Conservation (phyloP, 2,113 vertebrate species). For the Paratilapia polleni region DNA sequence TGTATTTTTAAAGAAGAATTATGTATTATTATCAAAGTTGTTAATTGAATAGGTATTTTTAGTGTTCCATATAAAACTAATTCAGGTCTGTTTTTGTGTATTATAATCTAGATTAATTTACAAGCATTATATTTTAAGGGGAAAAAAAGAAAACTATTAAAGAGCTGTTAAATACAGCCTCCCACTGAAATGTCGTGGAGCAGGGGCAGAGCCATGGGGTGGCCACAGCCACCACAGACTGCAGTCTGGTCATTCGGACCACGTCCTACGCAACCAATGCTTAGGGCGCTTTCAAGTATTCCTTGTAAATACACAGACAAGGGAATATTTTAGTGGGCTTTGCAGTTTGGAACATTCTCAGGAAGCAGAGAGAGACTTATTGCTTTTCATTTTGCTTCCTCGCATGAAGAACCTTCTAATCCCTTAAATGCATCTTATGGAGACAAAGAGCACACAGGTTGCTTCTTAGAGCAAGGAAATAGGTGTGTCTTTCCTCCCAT, state of each 20-base stretch:
- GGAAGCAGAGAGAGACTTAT: background rate
- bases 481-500: background rate
- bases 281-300: background rate
- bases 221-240: background rate
- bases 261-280: no score
- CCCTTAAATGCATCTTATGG: background rate
- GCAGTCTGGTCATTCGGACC: no score
- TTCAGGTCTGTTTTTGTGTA: background rate
- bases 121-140: no score
- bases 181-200: no score
- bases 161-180: no score
- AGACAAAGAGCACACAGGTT: background rate
- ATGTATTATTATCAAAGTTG: background rate
- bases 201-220: no score
- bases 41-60: background rate
- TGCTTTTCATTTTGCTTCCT: background rate
- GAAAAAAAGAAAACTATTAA: no score
- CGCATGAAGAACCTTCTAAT: background rate
- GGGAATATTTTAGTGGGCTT: background rate
- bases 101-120: no score
- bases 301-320: background rate
- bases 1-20: background rate
- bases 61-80: background rate
- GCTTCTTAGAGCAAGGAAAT: background rate
- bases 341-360: background rate